phyloP scores from a whole-genome alignment of 2,113 vertebrate species.

The Sarotherodon lohbergeri region DNA sequence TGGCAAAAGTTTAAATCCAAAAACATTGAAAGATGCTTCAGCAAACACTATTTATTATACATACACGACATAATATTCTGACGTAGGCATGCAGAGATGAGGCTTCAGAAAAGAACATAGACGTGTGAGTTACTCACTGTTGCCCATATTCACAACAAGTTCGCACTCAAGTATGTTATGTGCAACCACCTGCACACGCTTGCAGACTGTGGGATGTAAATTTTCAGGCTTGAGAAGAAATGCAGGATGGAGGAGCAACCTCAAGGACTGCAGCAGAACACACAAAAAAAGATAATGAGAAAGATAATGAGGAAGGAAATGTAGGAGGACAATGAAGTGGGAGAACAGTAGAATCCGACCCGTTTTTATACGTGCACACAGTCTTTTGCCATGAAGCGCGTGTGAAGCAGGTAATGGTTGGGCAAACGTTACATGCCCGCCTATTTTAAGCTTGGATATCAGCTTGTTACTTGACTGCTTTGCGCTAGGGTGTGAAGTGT shows the following conservation, averaged over 20 bases:
- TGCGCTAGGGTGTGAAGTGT: constrained; percentile 42
- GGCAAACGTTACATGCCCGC: constrained; percentile 17
- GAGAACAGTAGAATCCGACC: background rate
- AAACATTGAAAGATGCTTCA: background rate
- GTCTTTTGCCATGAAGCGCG: background rate
- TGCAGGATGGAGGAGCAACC: background rate
- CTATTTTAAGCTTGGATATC: constrained; percentile 43
- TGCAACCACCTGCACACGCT: background rate
- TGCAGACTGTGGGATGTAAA: background rate
- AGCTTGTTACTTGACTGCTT: constrained; percentile 36
- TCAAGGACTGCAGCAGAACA: background rate
- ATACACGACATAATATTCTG: background rate
- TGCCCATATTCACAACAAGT: background rate
- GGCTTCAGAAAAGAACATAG: background rate
- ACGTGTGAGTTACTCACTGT: background rate
- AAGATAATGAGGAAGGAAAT: constrained; percentile 9
- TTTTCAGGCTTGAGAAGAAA: background rate
- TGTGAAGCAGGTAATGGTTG: constrained; percentile 26
- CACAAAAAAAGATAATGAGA: background rate
- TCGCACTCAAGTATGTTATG: background rate
- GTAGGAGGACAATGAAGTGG: background rate
- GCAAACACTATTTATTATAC: background rate
- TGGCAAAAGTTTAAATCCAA: background rate
- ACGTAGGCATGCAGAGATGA: background rate
- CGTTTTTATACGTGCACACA: background rate